Evolutionary conservation across 2,888 invertebrate genomes (phyloP), one percentile per base, ranked within the genome.

Genomic region (Meteorus colon): DNA sequence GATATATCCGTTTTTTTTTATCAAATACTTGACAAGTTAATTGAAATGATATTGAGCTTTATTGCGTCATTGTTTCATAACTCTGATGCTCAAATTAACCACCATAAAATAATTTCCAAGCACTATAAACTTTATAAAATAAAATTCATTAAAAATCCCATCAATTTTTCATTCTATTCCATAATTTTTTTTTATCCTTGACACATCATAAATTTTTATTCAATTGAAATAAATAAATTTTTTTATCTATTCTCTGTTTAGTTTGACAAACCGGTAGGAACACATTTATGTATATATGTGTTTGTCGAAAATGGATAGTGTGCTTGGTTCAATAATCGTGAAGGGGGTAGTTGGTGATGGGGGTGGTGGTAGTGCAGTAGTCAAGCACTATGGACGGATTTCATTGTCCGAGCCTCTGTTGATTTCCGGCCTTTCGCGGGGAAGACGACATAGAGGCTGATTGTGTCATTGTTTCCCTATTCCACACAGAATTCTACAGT

Each of bases 401-500:
- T 62, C 29, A 77, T 73, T 77, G 77, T 77, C 77, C 74, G 19
- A 55, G 68, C 59, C 34, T 55, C 74, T 71, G 77, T 77, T 74
- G 77, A 77, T 74, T 77, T 77, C 77, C 77, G 72, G 70, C 66
- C 78, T 70, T 72, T 65, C 72, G 68, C 68, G 59, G 82, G 79
- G 82, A 80, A 80, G 82, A 82, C 82, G 80, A 81, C 82, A 81
- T n/a, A 19, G 55, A 55, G 41, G 84, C 84, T 87, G 88, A 88
- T 88, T 88, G 87, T 88, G 86, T 87, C 87, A 88, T 88, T 88
- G 88, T 88, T 88, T 87, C 86, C 55, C 86, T 85, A 86, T 86
- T 73, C 67, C 63, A 67, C 78, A 80, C 74, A 77, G 74, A 74
- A 73, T 66, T 77, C 71, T 45, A 65, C 70, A 75, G 19, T 68